These are phyloP conservation scores for Mimas tiliae DNA, from an alignment of 2,888 invertebrate genomes.

Conservation along the genomic window DNA sequence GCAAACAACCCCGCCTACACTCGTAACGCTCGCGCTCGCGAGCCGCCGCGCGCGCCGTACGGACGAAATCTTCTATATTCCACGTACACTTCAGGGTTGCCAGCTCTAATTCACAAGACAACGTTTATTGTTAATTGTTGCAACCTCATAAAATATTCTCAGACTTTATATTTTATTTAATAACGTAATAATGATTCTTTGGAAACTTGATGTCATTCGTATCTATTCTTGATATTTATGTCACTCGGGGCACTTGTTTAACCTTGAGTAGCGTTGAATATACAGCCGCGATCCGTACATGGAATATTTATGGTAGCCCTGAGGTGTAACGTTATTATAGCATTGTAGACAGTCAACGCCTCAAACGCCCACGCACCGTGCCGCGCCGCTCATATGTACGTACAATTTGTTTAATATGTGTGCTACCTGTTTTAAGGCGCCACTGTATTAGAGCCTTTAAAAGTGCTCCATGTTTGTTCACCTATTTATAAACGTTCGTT, in stretches of 20 bases:
- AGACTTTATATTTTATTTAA: no score
- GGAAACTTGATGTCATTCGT: background rate
- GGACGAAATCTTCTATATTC: conserved; percentile 53
- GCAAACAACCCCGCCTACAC: conserved; percentile 79
- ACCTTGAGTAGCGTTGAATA: background rate
- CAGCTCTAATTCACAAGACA: background rate
- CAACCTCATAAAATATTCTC: background rate
- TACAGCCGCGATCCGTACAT: background rate
- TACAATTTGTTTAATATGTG: conserved; percentile 43
- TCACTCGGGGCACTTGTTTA: conserved; percentile 1
- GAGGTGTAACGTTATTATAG: conserved; percentile 5
- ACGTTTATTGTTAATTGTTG: background rate
- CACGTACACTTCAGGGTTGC: conserved; percentile 21
- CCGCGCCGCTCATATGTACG: conserved; percentile 36
- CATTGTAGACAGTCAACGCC: conserved; percentile 36
- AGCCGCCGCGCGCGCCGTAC: conserved; percentile 41
- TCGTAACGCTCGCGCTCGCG: conserved; percentile 39
- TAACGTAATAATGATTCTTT: background rate
- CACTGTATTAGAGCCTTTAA: conserved; percentile 21
- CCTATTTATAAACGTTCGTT: background rate
- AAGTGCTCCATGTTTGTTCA: background rate
- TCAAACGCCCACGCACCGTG: conserved; percentile 43
- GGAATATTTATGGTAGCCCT: conserved; percentile 24
- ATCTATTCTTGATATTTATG: conserved; percentile 11
- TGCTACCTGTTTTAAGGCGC: conserved; percentile 45